A percentile compares a stretch with the other conserved stretches of the same genome.
phyloP scores from a whole-genome alignment of 2,888 invertebrate species.

The Phanerotoma sp. region DNA sequence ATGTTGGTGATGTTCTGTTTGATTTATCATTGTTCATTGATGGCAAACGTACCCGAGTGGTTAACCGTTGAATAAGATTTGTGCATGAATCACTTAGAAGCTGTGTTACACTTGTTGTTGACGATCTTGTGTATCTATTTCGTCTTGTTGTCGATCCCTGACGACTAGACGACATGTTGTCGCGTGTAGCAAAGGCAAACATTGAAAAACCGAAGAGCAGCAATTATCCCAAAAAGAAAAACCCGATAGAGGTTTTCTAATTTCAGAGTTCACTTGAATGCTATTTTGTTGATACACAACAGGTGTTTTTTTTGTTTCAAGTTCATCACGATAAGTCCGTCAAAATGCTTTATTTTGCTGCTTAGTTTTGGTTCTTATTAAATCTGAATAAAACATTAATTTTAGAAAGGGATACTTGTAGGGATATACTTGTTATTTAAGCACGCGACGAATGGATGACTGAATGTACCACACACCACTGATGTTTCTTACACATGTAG shows the following conservation, averaged over 20 bases:
- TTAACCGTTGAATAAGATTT: conserved; percentile 77
- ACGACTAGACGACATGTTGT: conserved; percentile 54
- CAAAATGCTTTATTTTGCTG: too few relatives aligned
- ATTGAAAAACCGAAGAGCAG: conserved; percentile 43
- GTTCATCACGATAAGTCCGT: too few relatives aligned
- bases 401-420: too few relatives aligned
- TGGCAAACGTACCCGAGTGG: conserved; percentile 74
- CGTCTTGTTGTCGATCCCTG: conserved; percentile 58
- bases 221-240: too few relatives aligned
- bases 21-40: conserved; percentile 60
- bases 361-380: too few relatives aligned
- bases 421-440: too few relatives aligned
- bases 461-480: too few relatives aligned
- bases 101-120: conserved; percentile 81
- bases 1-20: conserved; percentile 31
- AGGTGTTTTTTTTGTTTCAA: conserved; percentile 24
- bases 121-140: conserved; percentile 76
- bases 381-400: too few relatives aligned
- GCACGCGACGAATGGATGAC: conserved; percentile 20
- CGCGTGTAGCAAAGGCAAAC: conserved; percentile 52
- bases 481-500: background rate
- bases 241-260: too few relatives aligned
- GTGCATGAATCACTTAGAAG: conserved; percentile 84
- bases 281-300: conserved; percentile 18
- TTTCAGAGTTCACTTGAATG: too few relatives aligned